phyloP scores from a whole-genome alignment of 2,797 vertebrate species.

The Paratrypauchen microcephalus region DNA sequence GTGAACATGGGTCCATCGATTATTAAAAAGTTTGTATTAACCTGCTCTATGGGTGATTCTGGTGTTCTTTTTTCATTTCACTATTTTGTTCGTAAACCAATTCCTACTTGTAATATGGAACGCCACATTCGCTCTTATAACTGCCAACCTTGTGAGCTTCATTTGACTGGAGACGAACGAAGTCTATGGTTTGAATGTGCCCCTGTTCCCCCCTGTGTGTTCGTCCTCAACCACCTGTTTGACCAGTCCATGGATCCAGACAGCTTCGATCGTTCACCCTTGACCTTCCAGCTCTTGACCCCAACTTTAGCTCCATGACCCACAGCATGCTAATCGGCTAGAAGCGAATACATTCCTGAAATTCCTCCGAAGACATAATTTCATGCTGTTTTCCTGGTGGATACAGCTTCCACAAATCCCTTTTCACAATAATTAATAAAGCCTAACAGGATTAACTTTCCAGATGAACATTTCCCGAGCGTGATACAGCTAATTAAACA shows the following conservation, averaged over 20 bases:
- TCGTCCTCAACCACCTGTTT: background rate
- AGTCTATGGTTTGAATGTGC: too few relatives aligned
- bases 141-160: too few relatives aligned
- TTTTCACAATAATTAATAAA: conserved; percentile 6
- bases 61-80: too few relatives aligned
- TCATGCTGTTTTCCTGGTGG: conserved; percentile 15
- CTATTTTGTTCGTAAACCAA: too few relatives aligned
- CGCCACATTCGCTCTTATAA: too few relatives aligned
- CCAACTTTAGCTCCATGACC: conserved; percentile 33
- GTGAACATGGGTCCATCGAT: too few relatives aligned
- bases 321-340: conserved; percentile 65
- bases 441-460: background rate
- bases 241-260: conserved; percentile 50
- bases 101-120: too few relatives aligned
- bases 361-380: conserved; percentile 55
- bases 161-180: too few relatives aligned
- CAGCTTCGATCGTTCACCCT: conserved; percentile 58
- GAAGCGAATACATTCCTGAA: conserved; percentile 66
- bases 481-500: background rate
- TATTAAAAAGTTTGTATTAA: too few relatives aligned
- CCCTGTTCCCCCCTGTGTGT: conserved; percentile 1
- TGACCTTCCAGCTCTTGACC: conserved; percentile 64
- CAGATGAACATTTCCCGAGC: background rate
- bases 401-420: conserved; percentile 35
- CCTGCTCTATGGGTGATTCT: too few relatives aligned